Percentiles rank a stretch among this genome's conserved stretches.
Conservation (phyloP, 2,113 vertebrate genomes). For the Ciconia boyciana region DNA sequence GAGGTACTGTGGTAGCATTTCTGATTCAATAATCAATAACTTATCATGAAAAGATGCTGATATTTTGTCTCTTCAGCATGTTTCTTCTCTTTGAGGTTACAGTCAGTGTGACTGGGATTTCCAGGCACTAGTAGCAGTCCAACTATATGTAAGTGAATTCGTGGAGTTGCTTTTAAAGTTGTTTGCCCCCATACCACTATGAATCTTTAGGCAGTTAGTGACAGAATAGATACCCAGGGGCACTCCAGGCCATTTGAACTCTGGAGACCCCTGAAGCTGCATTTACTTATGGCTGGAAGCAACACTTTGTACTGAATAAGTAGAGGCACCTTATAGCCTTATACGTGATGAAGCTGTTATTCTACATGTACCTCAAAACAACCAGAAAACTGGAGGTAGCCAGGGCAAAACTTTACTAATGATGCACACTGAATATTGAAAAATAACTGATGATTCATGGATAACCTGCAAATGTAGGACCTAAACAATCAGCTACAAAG, state of each 20-base stretch:
- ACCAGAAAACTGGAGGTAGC: background rate
- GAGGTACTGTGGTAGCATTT: background rate
- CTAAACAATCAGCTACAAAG: background rate
- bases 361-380: background rate
- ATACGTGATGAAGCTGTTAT: background rate
- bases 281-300: background rate
- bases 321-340: background rate
- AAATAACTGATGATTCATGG: background rate
- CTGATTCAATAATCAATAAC: background rate
- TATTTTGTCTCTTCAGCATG: background rate
- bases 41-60: background rate
- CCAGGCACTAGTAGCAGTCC: background rate
- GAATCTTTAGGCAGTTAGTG: background rate
- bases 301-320: background rate
- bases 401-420: background rate
- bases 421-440: background rate
- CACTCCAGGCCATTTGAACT: background rate
- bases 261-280: background rate
- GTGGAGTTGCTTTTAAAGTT: background rate
- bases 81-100: background rate
- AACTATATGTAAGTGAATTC: background rate
- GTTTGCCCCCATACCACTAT: background rate
- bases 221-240: background rate
- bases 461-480: background rate
- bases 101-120: background rate